Conservation (phyloP, 92 coral and sea anemone genomes). For the Paragorgia papillata region DNA sequence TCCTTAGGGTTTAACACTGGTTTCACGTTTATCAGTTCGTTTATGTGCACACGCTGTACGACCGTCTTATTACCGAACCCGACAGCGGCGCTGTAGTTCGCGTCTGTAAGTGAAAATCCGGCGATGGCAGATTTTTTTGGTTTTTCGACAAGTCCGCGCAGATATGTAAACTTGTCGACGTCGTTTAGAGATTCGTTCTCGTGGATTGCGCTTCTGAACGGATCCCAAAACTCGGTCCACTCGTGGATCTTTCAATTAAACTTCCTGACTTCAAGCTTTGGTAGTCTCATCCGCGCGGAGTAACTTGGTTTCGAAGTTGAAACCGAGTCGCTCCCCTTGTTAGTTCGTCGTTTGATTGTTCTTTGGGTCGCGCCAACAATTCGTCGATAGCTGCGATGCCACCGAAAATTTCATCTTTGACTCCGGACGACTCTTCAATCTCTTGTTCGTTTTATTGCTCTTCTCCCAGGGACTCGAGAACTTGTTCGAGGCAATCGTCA, state of each 20-base stretch:
- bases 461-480: neutral
- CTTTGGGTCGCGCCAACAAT: neutral
- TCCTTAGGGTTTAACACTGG: neutral
- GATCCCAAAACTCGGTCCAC: too few relatives aligned
- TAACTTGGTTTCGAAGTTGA: too few relatives aligned
- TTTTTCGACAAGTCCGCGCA: too few relatives aligned
- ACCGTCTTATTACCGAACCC: neutral
- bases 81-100: conserved; percentile 22
- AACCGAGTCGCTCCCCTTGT: too few relatives aligned
- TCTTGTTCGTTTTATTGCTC: neutral
- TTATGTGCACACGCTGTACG: conserved; percentile 14
- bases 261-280: too few relatives aligned
- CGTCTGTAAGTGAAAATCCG: conserved; percentile 23
- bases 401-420: neutral
- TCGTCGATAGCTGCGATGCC: conserved; percentile 9
- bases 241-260: too few relatives aligned
- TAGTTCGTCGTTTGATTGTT: too few relatives aligned
- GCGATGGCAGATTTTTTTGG: conserved; percentile 1
- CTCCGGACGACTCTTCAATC: conserved; percentile 4
- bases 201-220: too few relatives aligned
- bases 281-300: too few relatives aligned
- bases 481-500: neutral
- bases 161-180: too few relatives aligned
- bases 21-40: conserved; percentile 8
- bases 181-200: too few relatives aligned